Percentiles rank a stretch among this genome's conserved stretches.
Evolutionary conservation across 1,140 invertebrate species (phyloP).

Genomic region (Saccostrea cuccullata): DNA sequence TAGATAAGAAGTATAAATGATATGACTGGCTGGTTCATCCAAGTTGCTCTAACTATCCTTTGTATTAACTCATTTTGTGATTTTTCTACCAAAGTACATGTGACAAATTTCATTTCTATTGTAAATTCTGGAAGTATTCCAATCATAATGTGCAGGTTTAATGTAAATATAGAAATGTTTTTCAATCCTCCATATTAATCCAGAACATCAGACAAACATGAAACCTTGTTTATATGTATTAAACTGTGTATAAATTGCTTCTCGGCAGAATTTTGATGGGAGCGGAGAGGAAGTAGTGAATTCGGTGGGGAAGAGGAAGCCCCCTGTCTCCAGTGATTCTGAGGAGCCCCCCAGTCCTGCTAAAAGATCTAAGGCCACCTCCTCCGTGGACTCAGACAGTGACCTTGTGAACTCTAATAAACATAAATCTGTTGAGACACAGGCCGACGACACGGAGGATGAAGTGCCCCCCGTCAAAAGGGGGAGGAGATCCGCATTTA

Average conservation of each 20-base stretch:
- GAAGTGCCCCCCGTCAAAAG: conserved; percentile 43
- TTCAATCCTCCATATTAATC: too few species aligned
- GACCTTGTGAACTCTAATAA: conserved; percentile 43
- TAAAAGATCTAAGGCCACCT: conserved; percentile 48
- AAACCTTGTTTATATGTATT: neutral
- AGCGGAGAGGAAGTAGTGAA: conserved; percentile 13
- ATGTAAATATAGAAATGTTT: too few species aligned
- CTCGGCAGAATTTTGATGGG: neutral
- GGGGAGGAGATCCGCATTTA: conserved; percentile 30
- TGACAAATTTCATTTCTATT: too few species aligned
- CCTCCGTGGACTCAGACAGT: conserved; percentile 50
- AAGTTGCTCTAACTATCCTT: too few species aligned
- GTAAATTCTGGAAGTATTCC: too few species aligned
- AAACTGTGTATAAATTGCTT: neutral
- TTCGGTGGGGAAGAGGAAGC: conserved; percentile 7
- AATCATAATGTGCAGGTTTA: too few species aligned
- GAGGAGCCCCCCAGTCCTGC: conserved; percentile 33
- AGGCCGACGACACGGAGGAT: conserved; percentile 23
- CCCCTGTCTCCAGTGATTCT: neutral
- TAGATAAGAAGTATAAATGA: too few species aligned
- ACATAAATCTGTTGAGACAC: neutral
- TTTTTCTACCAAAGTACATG: too few species aligned
- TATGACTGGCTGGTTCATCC: too few species aligned
- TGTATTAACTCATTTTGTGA: too few species aligned
- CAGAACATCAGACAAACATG: too few species aligned